Evolutionary conservation across 2,888 invertebrate genomes (phyloP).

Genomic region (Capitulum mitella): DNA sequence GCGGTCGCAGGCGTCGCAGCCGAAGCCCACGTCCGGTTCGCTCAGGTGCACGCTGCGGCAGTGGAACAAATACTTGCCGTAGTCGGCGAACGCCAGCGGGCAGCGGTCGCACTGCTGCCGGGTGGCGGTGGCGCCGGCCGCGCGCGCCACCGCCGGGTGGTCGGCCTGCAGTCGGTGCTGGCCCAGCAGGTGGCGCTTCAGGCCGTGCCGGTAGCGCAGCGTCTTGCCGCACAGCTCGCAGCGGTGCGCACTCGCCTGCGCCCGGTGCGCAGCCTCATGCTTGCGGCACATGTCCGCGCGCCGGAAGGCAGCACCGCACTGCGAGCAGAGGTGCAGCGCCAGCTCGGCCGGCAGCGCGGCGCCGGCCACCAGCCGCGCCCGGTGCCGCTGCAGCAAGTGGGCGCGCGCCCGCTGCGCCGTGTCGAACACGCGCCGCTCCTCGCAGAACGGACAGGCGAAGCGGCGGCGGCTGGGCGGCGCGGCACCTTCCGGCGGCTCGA

Average conservation of each 20-base stretch:
- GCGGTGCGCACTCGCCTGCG: background rate
- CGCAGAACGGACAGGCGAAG: background rate
- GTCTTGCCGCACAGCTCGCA: background rate
- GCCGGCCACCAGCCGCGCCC: background rate
- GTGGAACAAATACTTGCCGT: slow-evolving; percentile 6
- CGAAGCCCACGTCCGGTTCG: background rate
- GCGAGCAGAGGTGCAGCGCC: background rate
- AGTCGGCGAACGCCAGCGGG: background rate
- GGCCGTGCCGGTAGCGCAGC: background rate
- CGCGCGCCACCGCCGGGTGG: background rate
- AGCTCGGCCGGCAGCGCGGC: background rate
- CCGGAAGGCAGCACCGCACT: background rate
- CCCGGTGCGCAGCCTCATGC: slow-evolving; percentile 5
- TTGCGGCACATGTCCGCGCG: background rate
- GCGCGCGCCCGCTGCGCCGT: background rate
- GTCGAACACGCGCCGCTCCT: background rate
- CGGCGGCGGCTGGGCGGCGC: background rate
- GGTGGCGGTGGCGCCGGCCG: background rate
- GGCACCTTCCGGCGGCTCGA: too few relatives aligned
- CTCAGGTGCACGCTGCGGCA: background rate
- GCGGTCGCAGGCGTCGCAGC: background rate
- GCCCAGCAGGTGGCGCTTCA: background rate
- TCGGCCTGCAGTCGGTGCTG: background rate
- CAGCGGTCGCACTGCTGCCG: background rate
- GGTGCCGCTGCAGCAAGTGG: background rate